phyloP scores from a whole-genome alignment of 2,888 invertebrate species.

The Pelosia muscerda region DNA sequence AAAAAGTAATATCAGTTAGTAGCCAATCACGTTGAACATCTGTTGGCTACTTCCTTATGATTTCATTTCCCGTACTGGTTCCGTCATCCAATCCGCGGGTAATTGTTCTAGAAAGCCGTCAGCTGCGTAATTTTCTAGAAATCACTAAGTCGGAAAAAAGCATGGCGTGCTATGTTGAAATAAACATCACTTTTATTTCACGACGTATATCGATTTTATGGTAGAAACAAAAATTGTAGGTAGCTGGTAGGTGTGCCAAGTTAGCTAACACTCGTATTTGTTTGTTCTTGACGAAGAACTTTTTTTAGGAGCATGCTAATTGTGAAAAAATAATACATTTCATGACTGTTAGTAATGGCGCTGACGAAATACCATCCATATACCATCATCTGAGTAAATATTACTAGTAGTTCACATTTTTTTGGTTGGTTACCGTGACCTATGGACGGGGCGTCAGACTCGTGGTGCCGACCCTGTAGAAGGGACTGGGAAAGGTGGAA shows the following conservation, averaged over 20 bases:
- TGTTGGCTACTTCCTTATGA: neutral
- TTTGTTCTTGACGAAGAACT: neutral
- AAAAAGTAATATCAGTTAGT: neutral
- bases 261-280: neutral
- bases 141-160: neutral
- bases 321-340: neutral
- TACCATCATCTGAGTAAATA: too few relatives aligned
- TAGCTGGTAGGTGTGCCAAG: neutral
- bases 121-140: constrained; percentile 7
- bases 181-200: constrained; percentile 6
- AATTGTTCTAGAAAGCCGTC: constrained; percentile 2
- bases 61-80: neutral
- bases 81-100: neutral
- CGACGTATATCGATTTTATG: constrained; percentile 6
- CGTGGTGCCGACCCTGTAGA: too few relatives aligned
- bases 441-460: too few relatives aligned
- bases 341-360: neutral
- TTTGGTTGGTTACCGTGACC: too few relatives aligned
- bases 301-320: neutral
- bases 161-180: constrained; percentile 5
- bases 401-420: too few relatives aligned
- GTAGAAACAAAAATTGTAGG: neutral
- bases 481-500: too few relatives aligned
- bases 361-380: too few relatives aligned
- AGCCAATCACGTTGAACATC: neutral